These are phyloP conservation scores for Trissolcus basalis DNA, from an alignment of 1,140 invertebrate genomes.

Conservation along the genomic window DNA sequence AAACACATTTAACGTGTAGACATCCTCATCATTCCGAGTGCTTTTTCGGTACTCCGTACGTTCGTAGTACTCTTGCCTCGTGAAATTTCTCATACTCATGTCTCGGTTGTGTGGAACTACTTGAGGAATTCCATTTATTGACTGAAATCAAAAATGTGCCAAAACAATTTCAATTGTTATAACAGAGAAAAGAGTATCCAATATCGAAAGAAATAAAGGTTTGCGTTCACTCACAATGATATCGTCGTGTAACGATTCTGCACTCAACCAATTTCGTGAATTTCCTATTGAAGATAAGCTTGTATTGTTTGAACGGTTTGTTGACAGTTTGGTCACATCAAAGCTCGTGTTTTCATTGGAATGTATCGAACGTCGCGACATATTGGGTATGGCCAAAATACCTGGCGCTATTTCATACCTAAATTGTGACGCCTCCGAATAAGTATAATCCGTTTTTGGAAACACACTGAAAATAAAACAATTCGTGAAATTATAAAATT, in stretches of 20 bases:
- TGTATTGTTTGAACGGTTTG: slow-evolving; percentile 56
- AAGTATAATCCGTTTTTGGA: slow-evolving; percentile 89
- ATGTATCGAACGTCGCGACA: slow-evolving; percentile 82
- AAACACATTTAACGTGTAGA: slow-evolving; percentile 14
- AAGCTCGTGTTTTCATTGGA: slow-evolving; percentile 61
- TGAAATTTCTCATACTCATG: slow-evolving; percentile 13
- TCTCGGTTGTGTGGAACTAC: slow-evolving; percentile 34
- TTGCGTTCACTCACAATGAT: slow-evolving; percentile 52
- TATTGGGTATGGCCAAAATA: slow-evolving; percentile 86
- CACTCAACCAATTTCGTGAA: slow-evolving; percentile 25
- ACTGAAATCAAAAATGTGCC: slow-evolving; percentile 22
- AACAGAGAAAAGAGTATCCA: too few species aligned
- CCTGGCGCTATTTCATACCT: slow-evolving; percentile 86
- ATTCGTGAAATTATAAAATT: not conserved
- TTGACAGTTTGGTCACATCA: slow-evolving; percentile 55
- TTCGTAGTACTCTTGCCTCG: slow-evolving; percentile 22
- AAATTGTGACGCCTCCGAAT: slow-evolving; percentile 84
- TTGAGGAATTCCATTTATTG: slow-evolving; percentile 46
- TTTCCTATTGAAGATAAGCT: slow-evolving; percentile 58
- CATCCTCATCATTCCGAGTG: slow-evolving; percentile 8
- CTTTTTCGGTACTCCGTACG: slow-evolving; percentile 19
- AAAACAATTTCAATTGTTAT: slow-evolving; percentile 1
- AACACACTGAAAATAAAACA: slow-evolving; percentile 76
- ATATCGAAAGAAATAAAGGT: too few species aligned
- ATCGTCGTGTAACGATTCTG: slow-evolving; percentile 14